phyloP scores from a whole-genome alignment of 2,797 vertebrate species.

The Agapornis canus region DNA sequence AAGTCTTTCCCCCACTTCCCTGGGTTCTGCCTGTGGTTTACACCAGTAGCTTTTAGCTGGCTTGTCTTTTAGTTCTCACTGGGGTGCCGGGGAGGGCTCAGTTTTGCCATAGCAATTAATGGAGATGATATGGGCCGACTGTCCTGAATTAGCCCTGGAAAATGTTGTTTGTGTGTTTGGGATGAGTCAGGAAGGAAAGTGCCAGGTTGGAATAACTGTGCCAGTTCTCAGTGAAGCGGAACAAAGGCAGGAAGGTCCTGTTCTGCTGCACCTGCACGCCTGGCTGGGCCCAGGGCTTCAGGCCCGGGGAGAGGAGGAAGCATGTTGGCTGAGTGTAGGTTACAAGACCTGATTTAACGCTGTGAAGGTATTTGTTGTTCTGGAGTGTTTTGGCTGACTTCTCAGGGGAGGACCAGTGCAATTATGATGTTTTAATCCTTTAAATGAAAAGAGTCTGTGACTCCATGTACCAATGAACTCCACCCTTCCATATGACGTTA shows the following conservation, averaged over 20 bases:
- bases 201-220: conserved; percentile 35
- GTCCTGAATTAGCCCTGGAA: conserved; percentile 55
- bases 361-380: neutral
- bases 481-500: neutral
- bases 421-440: neutral
- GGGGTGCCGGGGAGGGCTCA: neutral
- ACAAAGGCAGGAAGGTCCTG: conserved; percentile 62
- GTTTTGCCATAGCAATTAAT: neutral
- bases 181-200: conserved; percentile 61
- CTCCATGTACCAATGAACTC: neutral
- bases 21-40: neutral
- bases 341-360: neutral
- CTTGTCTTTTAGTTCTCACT: neutral
- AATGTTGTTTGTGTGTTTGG: conserved; percentile 50
- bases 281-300: neutral
- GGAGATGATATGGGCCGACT: neutral
- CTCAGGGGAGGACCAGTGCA: neutral
- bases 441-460: neutral
- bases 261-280: conserved; percentile 26
- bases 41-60: neutral
- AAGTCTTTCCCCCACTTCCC: rapidly evolving
- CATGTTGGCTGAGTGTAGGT: neutral
- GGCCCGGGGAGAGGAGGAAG: neutral
- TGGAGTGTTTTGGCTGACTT: neutral
- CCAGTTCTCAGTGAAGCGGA: conserved; percentile 28